phyloP scores from a whole-genome alignment of 2,797 vertebrate genomes.

The Lophura swinhoii region DNA sequence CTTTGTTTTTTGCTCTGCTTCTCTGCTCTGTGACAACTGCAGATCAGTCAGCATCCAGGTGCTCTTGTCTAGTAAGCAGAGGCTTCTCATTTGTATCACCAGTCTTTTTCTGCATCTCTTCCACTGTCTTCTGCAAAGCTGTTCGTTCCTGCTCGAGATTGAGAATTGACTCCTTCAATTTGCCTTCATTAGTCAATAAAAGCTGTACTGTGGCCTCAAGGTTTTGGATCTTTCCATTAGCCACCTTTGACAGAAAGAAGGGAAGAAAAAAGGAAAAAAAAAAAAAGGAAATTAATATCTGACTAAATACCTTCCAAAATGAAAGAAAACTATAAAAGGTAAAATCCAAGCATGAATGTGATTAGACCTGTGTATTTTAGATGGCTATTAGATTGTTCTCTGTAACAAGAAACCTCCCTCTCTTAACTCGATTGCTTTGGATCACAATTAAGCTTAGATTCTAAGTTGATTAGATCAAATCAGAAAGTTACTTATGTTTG shows the following conservation, averaged over 20 bases:
- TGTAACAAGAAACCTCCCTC: neutral
- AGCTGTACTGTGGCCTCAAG: constrained; percentile 84
- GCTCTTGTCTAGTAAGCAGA: neutral
- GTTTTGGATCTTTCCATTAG: constrained; percentile 86
- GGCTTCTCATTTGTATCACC: constrained; percentile 12
- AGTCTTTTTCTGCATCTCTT: constrained; percentile 75
- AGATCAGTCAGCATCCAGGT: constrained; percentile 60
- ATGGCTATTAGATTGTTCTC: neutral
- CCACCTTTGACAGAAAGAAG: constrained; percentile 80
- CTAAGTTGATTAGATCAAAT: neutral
- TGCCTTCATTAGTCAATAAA: constrained; percentile 84
- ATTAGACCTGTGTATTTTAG: neutral
- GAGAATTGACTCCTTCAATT: constrained; percentile 83
- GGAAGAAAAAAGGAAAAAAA: neutral
- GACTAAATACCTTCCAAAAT: neutral
- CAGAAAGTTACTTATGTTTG: neutral
- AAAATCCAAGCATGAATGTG: neutral
- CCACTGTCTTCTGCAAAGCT: constrained; percentile 81
- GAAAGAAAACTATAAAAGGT: neutral
- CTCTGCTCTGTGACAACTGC: neutral
- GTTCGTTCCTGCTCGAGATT: constrained; percentile 87
- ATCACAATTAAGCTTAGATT: neutral
- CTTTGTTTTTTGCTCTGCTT: constrained; percentile 31
- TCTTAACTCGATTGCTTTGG: neutral
- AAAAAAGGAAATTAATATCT: neutral